Base-by-base conservation (phyloP, 1,140 invertebrate genomes). In the Cherax destructor region DNA sequence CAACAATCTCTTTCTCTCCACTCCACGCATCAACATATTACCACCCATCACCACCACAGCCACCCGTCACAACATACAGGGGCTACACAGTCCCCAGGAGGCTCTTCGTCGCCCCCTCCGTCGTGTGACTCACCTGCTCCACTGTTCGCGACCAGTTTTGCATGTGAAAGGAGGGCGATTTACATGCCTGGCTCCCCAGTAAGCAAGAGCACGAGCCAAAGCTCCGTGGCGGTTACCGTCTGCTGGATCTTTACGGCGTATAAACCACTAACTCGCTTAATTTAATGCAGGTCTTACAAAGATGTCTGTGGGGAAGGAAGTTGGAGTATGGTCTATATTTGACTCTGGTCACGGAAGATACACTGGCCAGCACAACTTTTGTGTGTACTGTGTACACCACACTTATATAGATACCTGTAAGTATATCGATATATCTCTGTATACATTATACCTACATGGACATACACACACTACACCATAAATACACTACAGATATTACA, bases 181-280 rank as follows among this genome's bases (percentile, higher is more conserved):
- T 30, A 7, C 21, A 30, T 74, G 69, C 24, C 4, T 74, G 69
- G 69, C 30, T 74, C 21, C 24, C 69, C n/a, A 5, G 69, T 30
- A 30, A 24, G 69, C 4, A 30, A 30, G 24, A 11, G 24, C 69
- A n/a, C 9, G 21, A n/a, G n/a, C 69, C 9, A 74, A 30, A 74
- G 69, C 16, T 24, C 69, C 24, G 69, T 74, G 69, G n/a, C 69
- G 6, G n/a, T n/a, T n/a, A 74, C 69, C 24, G n/a, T 74, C 69
- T 30, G 69, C 24, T 74, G 69, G 69, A 74, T 74, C 69, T 74
- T 74, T 74, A 74, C 24, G 69, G 69, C 30, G n/a, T 74, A 74
- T 10, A 30, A 6, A n/a, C 69, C 69, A 74, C 69, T 74, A 74
- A 74, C 69, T 30, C 11, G 6, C 69, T 11, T 30, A 30, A 74